Evolutionary conservation across 2,888 invertebrate genomes (phyloP).

Genomic region (Nomada ferruginata): DNA sequence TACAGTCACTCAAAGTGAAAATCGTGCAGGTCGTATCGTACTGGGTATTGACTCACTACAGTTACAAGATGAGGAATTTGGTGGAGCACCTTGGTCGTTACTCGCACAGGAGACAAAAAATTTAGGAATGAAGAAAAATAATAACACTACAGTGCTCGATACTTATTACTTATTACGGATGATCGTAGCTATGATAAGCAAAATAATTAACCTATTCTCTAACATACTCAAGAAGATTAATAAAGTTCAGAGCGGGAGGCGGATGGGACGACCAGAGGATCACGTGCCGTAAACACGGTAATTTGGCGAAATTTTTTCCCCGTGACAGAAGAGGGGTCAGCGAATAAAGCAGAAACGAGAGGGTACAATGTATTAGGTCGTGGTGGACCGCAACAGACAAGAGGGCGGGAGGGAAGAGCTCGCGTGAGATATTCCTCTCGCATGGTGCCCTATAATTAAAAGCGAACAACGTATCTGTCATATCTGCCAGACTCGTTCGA

Average conservation of each 20-base stretch:
- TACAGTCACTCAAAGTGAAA: too few species aligned
- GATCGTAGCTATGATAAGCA: not conserved
- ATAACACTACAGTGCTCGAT: too few species aligned
- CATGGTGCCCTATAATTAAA: slow-evolving; percentile 69
- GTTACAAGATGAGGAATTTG: too few species aligned
- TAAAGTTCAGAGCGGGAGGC: not conserved
- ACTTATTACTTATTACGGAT: not conserved
- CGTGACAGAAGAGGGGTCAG: slow-evolving; percentile 16
- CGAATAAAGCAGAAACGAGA: slow-evolving; percentile 29
- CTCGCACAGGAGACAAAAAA: too few species aligned
- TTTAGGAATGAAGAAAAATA: too few species aligned
- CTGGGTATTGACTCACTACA: too few species aligned
- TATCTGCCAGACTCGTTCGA: slow-evolving; percentile 63
- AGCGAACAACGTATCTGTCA: slow-evolving; percentile 70
- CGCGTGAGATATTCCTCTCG: slow-evolving; percentile 69
- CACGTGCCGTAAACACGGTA: slow-evolving; percentile 10
- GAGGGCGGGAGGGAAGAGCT: slow-evolving; percentile 25
- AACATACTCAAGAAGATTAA: not conserved
- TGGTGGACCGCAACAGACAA: slow-evolving; percentile 3
- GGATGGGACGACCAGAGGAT: not conserved
- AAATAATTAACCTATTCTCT: not conserved
- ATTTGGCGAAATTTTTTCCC: slow-evolving; percentile 34
- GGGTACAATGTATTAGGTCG: slow-evolving; percentile 28
- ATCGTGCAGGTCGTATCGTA: too few species aligned
- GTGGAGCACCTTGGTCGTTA: too few species aligned